Evolutionary conservation across 2,113 vertebrate genomes (phyloP).

Genomic region (Archilochus colubris): DNA sequence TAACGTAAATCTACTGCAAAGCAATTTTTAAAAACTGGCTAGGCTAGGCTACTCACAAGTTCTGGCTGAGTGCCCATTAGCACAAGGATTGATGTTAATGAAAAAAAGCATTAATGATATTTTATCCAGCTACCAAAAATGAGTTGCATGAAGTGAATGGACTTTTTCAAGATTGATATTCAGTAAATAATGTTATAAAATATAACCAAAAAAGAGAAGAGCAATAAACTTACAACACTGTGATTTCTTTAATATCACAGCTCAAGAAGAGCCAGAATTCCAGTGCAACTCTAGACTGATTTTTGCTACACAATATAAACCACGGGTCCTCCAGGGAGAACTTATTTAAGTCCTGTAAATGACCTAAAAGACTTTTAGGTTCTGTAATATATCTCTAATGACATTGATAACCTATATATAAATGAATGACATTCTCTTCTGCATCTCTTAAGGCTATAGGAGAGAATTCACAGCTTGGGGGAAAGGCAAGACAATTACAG

Average conservation of each 20-base stretch:
- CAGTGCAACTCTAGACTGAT: background rate
- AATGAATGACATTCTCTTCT: slow-evolving; percentile 16
- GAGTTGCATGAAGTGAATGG: slow-evolving; percentile 45
- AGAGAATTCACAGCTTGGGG: slow-evolving; percentile 9
- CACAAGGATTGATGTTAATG: slow-evolving; percentile 59
- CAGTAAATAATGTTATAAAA: slow-evolving; percentile 61
- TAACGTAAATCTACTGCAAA: background rate
- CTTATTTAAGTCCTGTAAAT: slow-evolving; percentile 10
- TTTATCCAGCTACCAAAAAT: slow-evolving; percentile 62
- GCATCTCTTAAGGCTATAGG: background rate
- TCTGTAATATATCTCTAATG: slow-evolving; percentile 26
- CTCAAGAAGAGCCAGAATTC: slow-evolving; percentile 28
- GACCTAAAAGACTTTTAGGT: background rate
- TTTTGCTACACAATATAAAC: slow-evolving; percentile 22
- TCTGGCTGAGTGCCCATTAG: slow-evolving; percentile 41
- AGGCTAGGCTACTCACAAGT: background rate
- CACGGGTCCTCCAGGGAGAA: background rate
- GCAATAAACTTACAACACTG: slow-evolving; percentile 30
- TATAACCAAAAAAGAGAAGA: slow-evolving; percentile 25
- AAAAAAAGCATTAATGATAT: slow-evolving; percentile 48
- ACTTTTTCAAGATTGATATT: slow-evolving; percentile 53
- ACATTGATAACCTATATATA: background rate
- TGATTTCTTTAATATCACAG: slow-evolving; percentile 47
- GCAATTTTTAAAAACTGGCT: background rate
- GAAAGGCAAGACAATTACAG: background rate